phyloP scores from a whole-genome alignment of 1,140 invertebrate genomes.

The Drosophila guanche region DNA sequence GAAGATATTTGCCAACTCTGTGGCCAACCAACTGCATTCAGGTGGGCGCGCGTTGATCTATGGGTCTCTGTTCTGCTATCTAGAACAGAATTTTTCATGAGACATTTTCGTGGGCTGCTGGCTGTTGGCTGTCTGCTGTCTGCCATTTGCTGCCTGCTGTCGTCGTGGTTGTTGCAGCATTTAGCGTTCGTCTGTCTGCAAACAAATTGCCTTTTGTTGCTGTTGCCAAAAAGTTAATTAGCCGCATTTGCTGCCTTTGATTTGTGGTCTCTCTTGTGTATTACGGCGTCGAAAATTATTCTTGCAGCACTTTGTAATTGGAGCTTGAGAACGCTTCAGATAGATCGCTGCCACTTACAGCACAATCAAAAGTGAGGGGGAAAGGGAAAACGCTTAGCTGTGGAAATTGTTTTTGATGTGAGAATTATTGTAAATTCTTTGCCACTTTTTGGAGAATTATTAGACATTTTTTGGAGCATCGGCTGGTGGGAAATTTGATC shows the following conservation, averaged over 20 bases:
- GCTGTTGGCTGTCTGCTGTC: conserved; percentile 33
- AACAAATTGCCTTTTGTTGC: conserved; percentile 64
- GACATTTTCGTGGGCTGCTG: conserved; percentile 71
- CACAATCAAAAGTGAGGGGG: conserved; percentile 2
- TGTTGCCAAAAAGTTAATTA: conserved; percentile 69
- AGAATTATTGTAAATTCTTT: too few species aligned
- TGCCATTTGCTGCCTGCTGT: conserved; percentile 18
- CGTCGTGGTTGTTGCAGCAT: conserved; percentile 52
- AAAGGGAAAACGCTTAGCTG: neutral
- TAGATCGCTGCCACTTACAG: conserved; percentile 1
- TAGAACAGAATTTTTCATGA: conserved; percentile 80
- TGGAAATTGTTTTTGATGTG: too few species aligned
- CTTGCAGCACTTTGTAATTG: conserved; percentile 39
- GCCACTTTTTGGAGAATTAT: too few species aligned
- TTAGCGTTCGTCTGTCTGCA: conserved; percentile 65
- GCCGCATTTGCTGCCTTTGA: conserved; percentile 74
- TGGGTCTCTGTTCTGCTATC: conserved; percentile 62
- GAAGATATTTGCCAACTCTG: conserved; percentile 53
- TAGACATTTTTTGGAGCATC: too few species aligned
- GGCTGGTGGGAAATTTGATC: too few species aligned
- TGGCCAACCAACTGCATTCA: conserved; percentile 37
- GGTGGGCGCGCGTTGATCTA: conserved; percentile 59
- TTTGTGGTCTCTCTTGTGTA: conserved; percentile 54
- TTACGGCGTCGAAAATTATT: conserved; percentile 33
- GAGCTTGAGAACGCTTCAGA: conserved; percentile 32